phyloP scores from a whole-genome alignment of 2,888 invertebrate genomes.

The Entomobrya proxima region DNA sequence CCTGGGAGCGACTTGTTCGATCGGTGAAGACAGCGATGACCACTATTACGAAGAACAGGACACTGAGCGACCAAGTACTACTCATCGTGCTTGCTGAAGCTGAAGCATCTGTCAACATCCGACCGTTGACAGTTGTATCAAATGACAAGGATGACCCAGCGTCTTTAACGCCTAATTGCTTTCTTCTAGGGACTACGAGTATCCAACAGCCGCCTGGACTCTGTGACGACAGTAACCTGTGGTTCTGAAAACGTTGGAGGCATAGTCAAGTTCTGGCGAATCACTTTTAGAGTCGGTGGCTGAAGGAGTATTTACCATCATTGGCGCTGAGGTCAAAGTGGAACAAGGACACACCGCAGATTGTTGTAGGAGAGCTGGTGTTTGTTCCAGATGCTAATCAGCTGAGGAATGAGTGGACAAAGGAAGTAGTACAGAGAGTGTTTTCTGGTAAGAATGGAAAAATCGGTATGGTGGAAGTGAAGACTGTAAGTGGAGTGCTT shows the following conservation, averaged over 20 bases:
- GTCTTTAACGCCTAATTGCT: conserved; percentile 22
- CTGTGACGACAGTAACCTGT: neutral
- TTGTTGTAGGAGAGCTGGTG: too few relatives aligned
- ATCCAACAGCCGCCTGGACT: neutral
- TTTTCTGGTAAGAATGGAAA: too few relatives aligned
- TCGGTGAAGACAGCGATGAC: conserved; percentile 38
- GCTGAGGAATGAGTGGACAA: too few relatives aligned
- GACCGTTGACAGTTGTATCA: conserved; percentile 20
- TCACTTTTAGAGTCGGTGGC: too few relatives aligned
- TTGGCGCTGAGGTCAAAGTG: too few relatives aligned
- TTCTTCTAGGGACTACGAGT: conserved; percentile 26
- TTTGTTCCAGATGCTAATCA: too few relatives aligned
- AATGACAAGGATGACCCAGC: neutral
- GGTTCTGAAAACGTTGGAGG: neutral
- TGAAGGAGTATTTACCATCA: too few relatives aligned
- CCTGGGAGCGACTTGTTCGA: conserved; percentile 56
- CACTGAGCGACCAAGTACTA: neutral
- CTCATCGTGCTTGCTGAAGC: conserved; percentile 14
- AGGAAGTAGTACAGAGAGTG: too few relatives aligned
- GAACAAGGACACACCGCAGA: too few relatives aligned
- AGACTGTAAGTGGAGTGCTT: too few relatives aligned
- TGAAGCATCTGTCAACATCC: conserved; percentile 13
- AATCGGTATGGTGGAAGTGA: too few relatives aligned
- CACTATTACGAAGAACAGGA: neutral
- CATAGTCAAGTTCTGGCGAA: too few relatives aligned